Evolutionary conservation across 2,888 invertebrate genomes (phyloP).

Genomic region (Stenchaetothrips biformis): DNA sequence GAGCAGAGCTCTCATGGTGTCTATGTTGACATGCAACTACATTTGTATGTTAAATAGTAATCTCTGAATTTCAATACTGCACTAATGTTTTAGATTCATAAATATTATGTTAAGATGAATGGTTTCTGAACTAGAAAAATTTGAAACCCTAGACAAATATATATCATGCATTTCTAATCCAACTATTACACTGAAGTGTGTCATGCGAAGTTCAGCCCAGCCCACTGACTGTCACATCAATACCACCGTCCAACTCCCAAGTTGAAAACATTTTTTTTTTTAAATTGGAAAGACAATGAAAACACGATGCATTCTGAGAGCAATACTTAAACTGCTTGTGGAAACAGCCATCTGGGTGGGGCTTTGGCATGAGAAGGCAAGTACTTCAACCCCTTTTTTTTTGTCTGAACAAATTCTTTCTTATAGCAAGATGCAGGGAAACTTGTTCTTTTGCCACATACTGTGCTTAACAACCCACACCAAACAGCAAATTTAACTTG

Average conservation of each 20-base stretch:
- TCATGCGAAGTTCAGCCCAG: neutral
- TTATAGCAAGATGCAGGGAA: neutral
- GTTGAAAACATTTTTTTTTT: neutral
- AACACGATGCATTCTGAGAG: conserved; percentile 11
- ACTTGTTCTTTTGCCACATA: neutral
- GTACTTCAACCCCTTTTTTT: neutral
- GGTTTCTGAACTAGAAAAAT: no score
- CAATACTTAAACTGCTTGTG: conserved; percentile 8
- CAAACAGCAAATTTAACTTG: neutral
- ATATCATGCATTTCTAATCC: conserved; percentile 5
- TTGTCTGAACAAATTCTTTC: conserved; percentile 22
- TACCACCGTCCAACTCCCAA: neutral
- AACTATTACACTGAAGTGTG: neutral
- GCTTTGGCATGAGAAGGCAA: conserved; percentile 16
- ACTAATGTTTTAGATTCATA: no score
- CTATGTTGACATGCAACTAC: no score
- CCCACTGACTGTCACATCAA: neutral
- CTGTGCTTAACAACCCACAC: conserved; percentile 10
- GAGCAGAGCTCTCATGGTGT: no score
- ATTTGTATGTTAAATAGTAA: no score
- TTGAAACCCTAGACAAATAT: neutral
- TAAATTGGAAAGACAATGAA: neutral
- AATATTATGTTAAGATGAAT: no score
- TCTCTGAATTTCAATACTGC: no score
- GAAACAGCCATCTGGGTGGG: neutral